Base-by-base conservation (phyloP, 2,797 vertebrate species). In the Pangasius mekongensis region DNA sequence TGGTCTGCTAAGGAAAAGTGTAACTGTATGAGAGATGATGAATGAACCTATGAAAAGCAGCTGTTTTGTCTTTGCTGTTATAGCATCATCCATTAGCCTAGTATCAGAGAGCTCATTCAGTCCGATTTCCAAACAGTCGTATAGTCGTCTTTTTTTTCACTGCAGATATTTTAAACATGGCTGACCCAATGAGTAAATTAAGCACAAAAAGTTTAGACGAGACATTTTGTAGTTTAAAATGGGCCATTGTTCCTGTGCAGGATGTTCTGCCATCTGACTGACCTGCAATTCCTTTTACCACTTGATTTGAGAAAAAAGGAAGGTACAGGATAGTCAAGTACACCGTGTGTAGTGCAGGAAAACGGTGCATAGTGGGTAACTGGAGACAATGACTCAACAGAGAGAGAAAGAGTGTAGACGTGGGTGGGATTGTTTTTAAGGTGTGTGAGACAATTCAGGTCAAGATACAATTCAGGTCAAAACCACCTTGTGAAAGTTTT, bases 361-460 rank as follows among this genome's bases (percentile, higher is more conserved):
- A 22, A 14, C 3, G 18, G 20, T 11, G 33, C 3, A 14, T 16
- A 81, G 54, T 36, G 16, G 10, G 30, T n/a, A 56, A 36, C 33
- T 62, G 10, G 49, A 54, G n/a, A 54, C 76, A 54, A 3, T 60
- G 33, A 81, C 54, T 81, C 78, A 81, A 80, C 18, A 33, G 52
- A 80, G 52, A n/a, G 58, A 81, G 78, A 47, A 30, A n/a, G 81
- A 39, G 49, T 13, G 18, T 18, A 14, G 5, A 11, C 8, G 18
- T 71, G 20, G 49, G 83, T 2, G 47, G 36, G 47, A 85, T 4
- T 39, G 83, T 58, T 24, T 56, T 58, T n/a, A 27, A 56, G 14
- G 18, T 64, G n/a, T 83, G 58, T 18, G 47, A 62, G 14, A 83
- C 84, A 91, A 77, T 86, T 90, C 87, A 62, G 66, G 52, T 71